phyloP scores from a whole-genome alignment of 1,140 invertebrate species.

The Drosophila melanica region DNA sequence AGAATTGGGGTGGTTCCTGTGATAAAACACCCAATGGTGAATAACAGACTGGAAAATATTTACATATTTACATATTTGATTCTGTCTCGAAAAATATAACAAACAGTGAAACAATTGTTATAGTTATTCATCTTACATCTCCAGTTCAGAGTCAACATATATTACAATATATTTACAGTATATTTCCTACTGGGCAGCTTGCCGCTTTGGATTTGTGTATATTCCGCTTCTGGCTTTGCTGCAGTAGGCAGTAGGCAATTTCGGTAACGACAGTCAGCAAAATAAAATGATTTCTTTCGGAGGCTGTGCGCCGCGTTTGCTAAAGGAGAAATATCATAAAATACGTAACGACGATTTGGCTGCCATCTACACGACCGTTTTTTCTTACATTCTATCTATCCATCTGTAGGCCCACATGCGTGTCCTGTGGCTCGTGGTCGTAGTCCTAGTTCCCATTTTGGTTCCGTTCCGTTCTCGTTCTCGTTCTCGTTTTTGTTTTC shows the following conservation, averaged over 20 bases:
- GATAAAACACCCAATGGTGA: conserved; percentile 19
- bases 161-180: no score
- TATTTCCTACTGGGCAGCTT: conserved; percentile 53
- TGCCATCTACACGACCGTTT: conserved; percentile 41
- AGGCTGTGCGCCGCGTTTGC: conserved; percentile 27
- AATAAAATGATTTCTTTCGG: conserved; percentile 73
- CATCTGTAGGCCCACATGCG: conserved; percentile 36
- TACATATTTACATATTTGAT: no score
- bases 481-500: conserved; percentile 19
- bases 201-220: not conserved
- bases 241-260: conserved; percentile 67
- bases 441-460: conserved; percentile 58
- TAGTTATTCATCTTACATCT: no score
- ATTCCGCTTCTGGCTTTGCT: conserved; percentile 14
- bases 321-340: conserved; percentile 73
- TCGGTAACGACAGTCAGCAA: conserved; percentile 76
- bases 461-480: conserved; percentile 27
- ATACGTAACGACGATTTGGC: conserved; percentile 73
- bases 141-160: no score
- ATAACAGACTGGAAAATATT: not conserved
- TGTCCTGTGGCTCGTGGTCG: conserved; percentile 48
- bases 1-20: conserved; percentile 16
- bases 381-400: not conserved
- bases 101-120: no score
- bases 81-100: no score